Evolutionary conservation across 2,888 invertebrate species (phyloP).

Genomic region (Catocala nupta): DNA sequence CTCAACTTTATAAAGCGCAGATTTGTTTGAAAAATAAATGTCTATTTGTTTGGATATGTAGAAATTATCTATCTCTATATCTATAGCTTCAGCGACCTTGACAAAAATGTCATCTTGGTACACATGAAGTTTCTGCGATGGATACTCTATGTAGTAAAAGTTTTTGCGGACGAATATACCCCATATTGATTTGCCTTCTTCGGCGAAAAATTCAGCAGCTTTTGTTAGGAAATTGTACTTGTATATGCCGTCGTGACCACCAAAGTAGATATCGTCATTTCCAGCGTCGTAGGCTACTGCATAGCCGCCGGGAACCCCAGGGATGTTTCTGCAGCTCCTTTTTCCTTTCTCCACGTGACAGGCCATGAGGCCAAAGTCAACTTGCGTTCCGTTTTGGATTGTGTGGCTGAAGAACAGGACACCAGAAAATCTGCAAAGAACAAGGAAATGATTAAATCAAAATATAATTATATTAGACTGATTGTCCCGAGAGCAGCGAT

Average conservation of each 20-base stretch:
- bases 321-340: conserved; percentile 58
- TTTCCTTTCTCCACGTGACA: conserved; percentile 64
- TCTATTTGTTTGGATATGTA: conserved; percentile 67
- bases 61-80: conserved; percentile 74
- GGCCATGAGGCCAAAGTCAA: conserved; percentile 70
- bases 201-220: conserved; percentile 72
- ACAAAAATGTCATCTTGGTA: conserved; percentile 68
- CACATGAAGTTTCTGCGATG: conserved; percentile 69
- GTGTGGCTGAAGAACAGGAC: conserved; percentile 78
- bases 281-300: conserved; percentile 75
- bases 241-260: conserved; percentile 80
- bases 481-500: too few species aligned
- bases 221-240: conserved; percentile 75
- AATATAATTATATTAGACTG: too few species aligned
- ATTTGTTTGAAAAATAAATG: conserved; percentile 75
- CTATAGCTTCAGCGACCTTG: conserved; percentile 65
- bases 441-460: not conserved
- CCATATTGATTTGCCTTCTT: conserved; percentile 78
- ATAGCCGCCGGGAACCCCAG: conserved; percentile 72
- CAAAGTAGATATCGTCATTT: conserved; percentile 79
- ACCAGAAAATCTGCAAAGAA: conserved; percentile 54
- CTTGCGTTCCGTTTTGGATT: conserved; percentile 59
- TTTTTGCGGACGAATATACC: conserved; percentile 69
- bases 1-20: conserved; percentile 76
- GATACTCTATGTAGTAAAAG: conserved; percentile 80